Base-by-base conservation (phyloP, 1,140 invertebrate genomes). In the Pygmarrhopalites habei region DNA sequence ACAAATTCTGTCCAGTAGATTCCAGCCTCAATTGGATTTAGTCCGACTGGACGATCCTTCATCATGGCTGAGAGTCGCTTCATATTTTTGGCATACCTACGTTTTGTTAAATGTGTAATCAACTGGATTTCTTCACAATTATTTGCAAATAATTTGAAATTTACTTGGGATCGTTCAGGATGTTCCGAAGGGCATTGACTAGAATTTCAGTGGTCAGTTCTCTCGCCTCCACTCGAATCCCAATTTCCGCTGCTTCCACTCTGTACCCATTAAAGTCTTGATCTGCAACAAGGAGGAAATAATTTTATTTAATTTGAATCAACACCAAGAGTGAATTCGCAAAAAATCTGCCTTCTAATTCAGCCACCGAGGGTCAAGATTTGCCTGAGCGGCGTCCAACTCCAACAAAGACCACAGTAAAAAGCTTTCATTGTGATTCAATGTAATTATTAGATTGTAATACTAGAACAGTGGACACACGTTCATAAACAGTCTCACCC, bases 31-130 rank as follows among this genome's bases (percentile, higher is more conserved):
- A 72, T 41, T 21, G 74, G 69, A 43, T 23, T 67, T n/a, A n/a
- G n/a, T n/a, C n/a, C n/a, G 32, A 46, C 4, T 5, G 78, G 81
- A 1, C 80, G 75, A 70, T 85, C 82, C 28, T 78, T 77, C 67
- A 82, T 81, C 2, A 74, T 61, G 29, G 12, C 29, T 1, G 68
- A 69, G 26, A 43, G 51, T 55, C 56, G 69, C 52, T 71, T 65
- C 64, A 74, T 72, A 46, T 75, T 75, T 51, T 72, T 64, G 28
- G 71, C 71, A 66, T 75, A 78, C 52, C 76, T 77, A 35, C n/a
- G n/a, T n/a, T n/a, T n/a, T n/a, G n/a, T 35, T 35, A 35, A 35
- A 35, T 7, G 15, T 35, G 5, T 35, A 35, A 35, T 35, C 32
- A 35, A 35, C 15, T 35, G 15, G 15, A 35, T 35, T 7, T 35